Evolutionary conservation across 2,888 invertebrate genomes (phyloP).

Genomic region (Gonocerus acuteangulatus): DNA sequence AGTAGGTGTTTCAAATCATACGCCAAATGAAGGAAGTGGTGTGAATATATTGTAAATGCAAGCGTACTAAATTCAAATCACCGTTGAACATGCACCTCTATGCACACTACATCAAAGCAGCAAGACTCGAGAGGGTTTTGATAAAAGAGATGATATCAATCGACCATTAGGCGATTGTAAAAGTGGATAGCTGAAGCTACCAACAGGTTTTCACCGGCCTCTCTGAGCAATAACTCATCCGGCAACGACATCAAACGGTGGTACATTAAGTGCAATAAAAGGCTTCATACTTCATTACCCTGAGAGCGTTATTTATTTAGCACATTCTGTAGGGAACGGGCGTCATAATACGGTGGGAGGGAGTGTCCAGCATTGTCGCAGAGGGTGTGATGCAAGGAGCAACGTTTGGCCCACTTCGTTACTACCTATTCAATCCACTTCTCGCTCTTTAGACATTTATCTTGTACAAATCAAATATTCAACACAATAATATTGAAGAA

Average conservation of each 20-base stretch:
- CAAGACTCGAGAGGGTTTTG: no score
- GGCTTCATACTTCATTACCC: constrained; percentile 23
- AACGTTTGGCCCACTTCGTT: background rate
- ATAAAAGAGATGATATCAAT: background rate
- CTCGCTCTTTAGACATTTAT: no score
- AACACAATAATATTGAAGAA: no score
- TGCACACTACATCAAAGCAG: no score
- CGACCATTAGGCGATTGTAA: constrained; percentile 2
- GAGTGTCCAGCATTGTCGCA: background rate
- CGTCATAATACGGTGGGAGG: background rate
- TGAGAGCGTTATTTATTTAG: constrained; percentile 13
- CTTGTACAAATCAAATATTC: no score
- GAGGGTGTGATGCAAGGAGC: background rate
- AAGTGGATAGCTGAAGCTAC: background rate
- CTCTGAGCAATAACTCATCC: constrained; percentile 13
- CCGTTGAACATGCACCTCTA: no score
- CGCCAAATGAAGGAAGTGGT: no score
- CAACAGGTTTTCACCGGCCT: constrained; percentile 4
- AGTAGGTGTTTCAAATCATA: no score
- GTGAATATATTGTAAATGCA: no score
- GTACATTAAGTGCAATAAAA: constrained; percentile 17
- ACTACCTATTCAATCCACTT: background rate
- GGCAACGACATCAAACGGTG: background rate
- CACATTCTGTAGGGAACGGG: background rate
- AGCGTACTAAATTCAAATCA: no score